A percentile compares a stretch with the other conserved stretches of the same genome.
Evolutionary conservation across 2,113 vertebrate genomes (phyloP).

Genomic region (Xenopus laevis): DNA sequence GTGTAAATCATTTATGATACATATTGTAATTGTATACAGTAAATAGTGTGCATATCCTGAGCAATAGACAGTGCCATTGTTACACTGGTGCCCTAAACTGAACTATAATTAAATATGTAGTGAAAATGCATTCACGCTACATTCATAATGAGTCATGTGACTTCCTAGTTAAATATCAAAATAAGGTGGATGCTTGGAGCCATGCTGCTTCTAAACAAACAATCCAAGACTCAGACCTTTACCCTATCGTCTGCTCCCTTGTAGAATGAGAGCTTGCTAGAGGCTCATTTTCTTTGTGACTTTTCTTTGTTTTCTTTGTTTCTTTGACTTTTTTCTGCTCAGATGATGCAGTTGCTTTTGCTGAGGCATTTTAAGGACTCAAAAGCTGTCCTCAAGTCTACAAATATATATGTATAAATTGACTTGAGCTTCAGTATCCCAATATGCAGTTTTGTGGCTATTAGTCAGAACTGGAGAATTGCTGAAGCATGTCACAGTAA

Average conservation of each 20-base stretch:
- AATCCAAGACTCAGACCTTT: slow-evolving; percentile 18
- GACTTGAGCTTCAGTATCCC: slow-evolving; percentile 1
- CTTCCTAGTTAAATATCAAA: slow-evolving; percentile 32
- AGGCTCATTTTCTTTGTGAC: slow-evolving; percentile 25
- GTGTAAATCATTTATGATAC: too few relatives aligned
- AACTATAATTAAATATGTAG: slow-evolving; percentile 22
- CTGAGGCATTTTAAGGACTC: slow-evolving; percentile 1
- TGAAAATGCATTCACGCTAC: slow-evolving; percentile 22
- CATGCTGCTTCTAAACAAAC: slow-evolving; percentile 21
- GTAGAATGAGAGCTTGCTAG: neutral
- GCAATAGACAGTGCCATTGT: neutral
- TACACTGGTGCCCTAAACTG: neutral
- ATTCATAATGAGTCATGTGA: slow-evolving; percentile 30
- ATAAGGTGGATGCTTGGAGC: slow-evolving; percentile 8
- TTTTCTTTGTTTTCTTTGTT: slow-evolving; percentile 34
- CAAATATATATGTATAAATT: too few relatives aligned
- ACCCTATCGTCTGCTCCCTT: neutral
- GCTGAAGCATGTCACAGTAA: slow-evolving; percentile 21
- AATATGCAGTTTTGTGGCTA: slow-evolving; percentile 18
- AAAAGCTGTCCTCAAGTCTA: slow-evolving; percentile 10
- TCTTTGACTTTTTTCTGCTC: slow-evolving; percentile 25
- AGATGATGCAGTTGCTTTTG: slow-evolving; percentile 16
- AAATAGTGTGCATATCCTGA: too few relatives aligned
- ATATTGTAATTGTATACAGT: too few relatives aligned
- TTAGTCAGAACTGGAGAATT: slow-evolving; percentile 25